phyloP scores from a whole-genome alignment of 2,113 vertebrate species.

The Cottus gobio region DNA sequence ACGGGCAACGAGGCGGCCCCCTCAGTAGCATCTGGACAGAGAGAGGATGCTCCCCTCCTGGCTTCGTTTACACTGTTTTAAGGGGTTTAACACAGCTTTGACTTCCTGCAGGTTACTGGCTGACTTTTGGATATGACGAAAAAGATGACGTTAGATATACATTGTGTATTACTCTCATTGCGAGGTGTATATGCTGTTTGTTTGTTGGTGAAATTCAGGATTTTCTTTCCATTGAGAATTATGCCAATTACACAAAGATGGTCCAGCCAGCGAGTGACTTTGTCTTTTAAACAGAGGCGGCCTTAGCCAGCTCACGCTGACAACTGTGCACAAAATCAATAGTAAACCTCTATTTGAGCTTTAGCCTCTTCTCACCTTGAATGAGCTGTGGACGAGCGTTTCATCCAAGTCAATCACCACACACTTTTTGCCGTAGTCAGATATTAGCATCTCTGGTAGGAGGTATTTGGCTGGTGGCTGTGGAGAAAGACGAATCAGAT shows the following conservation, averaged over 20 bases:
- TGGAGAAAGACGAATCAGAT: slow-evolving; percentile 25
- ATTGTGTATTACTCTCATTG: not conserved
- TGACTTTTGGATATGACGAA: not conserved
- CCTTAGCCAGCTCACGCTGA: not conserved
- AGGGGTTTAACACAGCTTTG: slow-evolving; percentile 12
- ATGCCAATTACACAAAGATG: not conserved
- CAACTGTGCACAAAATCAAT: not conserved
- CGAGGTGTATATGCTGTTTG: not conserved
- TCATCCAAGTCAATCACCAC: slow-evolving; percentile 99
- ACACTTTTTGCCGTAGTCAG: slow-evolving; percentile 97
- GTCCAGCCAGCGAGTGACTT: not conserved
- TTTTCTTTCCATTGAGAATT: not conserved
- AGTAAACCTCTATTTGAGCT: not conserved
- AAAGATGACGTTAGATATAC: not conserved
- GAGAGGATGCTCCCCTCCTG: slow-evolving; percentile 17
- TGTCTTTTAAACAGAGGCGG: not conserved
- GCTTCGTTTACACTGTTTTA: slow-evolving; percentile 25
- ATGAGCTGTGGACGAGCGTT: slow-evolving; percentile 98
- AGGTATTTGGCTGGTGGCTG: slow-evolving; percentile 98
- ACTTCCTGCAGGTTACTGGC: slow-evolving; percentile 9
- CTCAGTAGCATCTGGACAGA: not conserved
- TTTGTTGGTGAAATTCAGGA: not conserved
- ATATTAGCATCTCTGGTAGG: slow-evolving; percentile 95
- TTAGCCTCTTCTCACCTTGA: slow-evolving; percentile 88
- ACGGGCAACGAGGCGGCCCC: not conserved